Percentiles rank a stretch among this genome's conserved stretches.
Conservation (phyloP, 2,888 invertebrate genomes). For the Creontiades dilutus region DNA sequence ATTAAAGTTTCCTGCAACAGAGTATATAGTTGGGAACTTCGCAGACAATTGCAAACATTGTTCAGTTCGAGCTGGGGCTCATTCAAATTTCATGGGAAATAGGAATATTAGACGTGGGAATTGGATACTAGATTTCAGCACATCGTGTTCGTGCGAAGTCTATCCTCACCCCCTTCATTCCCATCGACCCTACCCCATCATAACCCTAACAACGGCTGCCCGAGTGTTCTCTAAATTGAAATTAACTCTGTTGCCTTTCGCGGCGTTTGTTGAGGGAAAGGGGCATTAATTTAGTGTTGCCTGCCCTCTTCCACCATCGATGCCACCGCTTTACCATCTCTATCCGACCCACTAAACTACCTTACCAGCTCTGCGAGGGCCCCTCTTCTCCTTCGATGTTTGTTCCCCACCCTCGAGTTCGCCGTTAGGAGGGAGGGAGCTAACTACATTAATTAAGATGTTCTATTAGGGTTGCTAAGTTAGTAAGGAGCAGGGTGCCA, state of each 20-base stretch:
- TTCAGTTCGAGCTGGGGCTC: not conserved
- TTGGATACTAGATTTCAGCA: not conserved
- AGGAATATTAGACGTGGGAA: not conserved
- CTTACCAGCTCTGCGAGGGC: not conserved
- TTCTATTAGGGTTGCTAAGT: conserved; percentile 13
- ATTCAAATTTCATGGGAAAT: not conserved
- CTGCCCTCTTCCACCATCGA: not conserved
- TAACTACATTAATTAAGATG: conserved; percentile 25
- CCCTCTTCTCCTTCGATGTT: not conserved
- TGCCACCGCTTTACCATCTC: not conserved
- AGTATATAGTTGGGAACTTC: not conserved
- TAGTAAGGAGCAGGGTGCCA: not conserved
- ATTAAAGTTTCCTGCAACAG: no score
- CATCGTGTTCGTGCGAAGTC: not conserved
- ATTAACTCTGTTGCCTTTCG: conserved; percentile 6
- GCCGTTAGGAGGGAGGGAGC: not conserved
- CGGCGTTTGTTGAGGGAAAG: not conserved
- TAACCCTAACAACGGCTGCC: not conserved
- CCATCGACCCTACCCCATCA: not conserved
- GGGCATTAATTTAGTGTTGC: conserved; percentile 7
- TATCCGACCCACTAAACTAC: not conserved
- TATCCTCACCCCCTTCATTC: not conserved
- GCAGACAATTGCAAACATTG: not conserved
- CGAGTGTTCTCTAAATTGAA: conserved; percentile 20
- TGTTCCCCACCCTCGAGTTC: not conserved